Base-by-base conservation (phyloP, 2,113 vertebrate genomes). In the Istiophorus platypterus region DNA sequence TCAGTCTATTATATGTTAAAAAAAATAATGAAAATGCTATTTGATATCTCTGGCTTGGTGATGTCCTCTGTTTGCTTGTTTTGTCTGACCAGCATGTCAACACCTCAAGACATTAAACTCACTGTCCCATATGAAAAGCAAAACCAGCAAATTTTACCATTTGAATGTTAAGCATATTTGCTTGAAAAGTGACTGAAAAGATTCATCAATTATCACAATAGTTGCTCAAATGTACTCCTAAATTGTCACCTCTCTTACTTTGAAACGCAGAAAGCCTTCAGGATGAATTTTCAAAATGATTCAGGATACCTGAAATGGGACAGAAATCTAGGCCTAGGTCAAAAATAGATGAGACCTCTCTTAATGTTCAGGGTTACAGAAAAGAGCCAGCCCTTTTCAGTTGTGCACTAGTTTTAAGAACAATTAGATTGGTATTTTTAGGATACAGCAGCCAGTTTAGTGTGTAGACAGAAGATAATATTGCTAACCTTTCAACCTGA, bases 311-410 rank as follows among this genome's bases (percentile, higher is more conserved):
- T 58, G 34, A 88, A 86, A 39, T 68, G 34, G 78, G 67, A 72
- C 83, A 79, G 24, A 61, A 70, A 85, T 83, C 4, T 72, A 71
- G 73, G 82, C n/a, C 66, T 78, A 20, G 45, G 68, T 42, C 24
- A 1, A n/a, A 70, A 82, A 78, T 51, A 87, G 72, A 76, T 0
- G 12, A 41, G 2, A 0, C 13, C 34, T 13, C 13, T n/a, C 54
- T 62, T 29, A 20, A 20, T 34, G 39, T 29, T 82, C 17, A 56
- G 22, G 10, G 17, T 62, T 14, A 58, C 20, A 15, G 58, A 42
- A 51, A 45, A 34, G n/a, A 57, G 20, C 4, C 18, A 0, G 61
- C 2, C 1, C 41, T 22, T 58, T 22, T 2, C 64, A 49, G n/a
- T 15, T 24, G 9, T 42, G 27, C 27, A 17, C 17, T 54, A 20